These are phyloP conservation scores for Gryon sp. DNA, from an alignment of 1,140 invertebrate species.

Conservation along the genomic window DNA sequence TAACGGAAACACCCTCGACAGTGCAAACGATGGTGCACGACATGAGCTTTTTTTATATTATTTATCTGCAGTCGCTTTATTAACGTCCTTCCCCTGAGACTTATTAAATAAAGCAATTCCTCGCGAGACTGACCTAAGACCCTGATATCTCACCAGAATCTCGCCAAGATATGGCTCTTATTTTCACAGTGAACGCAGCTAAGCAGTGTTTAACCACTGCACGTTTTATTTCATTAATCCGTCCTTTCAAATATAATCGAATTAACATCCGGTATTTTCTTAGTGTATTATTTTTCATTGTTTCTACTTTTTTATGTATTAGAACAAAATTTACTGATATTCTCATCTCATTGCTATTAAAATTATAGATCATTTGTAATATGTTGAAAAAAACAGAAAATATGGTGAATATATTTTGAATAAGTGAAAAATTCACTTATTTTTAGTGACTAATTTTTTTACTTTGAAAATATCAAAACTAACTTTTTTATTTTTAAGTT, in stretches of 20 bases:
- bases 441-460: too few relatives aligned
- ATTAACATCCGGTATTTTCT: conserved; percentile 51
- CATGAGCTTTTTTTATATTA: conserved; percentile 72
- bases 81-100: conserved; percentile 71
- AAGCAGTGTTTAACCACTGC: conserved; percentile 48
- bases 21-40: conserved; percentile 61
- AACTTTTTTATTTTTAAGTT: too few relatives aligned
- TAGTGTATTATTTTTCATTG: too few relatives aligned
- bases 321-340: too few relatives aligned
- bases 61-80: conserved; percentile 73
- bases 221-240: conserved; percentile 63
- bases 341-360: too few relatives aligned
- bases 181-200: conserved; percentile 56
- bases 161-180: conserved; percentile 63
- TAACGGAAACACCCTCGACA: conserved; percentile 47
- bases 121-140: conserved; percentile 71
- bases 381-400: too few relatives aligned
- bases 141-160: conserved; percentile 72
- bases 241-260: conserved; percentile 48
- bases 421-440: too few relatives aligned
- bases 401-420: too few relatives aligned
- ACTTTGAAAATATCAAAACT: conserved; percentile 1
- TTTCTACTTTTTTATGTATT: too few relatives aligned
- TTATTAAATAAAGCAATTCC: conserved; percentile 78
- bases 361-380: too few relatives aligned